These are phyloP conservation scores for Odontesthes bonariensis DNA, from an alignment of 2,113 vertebrate species.

Conservation along the genomic window DNA sequence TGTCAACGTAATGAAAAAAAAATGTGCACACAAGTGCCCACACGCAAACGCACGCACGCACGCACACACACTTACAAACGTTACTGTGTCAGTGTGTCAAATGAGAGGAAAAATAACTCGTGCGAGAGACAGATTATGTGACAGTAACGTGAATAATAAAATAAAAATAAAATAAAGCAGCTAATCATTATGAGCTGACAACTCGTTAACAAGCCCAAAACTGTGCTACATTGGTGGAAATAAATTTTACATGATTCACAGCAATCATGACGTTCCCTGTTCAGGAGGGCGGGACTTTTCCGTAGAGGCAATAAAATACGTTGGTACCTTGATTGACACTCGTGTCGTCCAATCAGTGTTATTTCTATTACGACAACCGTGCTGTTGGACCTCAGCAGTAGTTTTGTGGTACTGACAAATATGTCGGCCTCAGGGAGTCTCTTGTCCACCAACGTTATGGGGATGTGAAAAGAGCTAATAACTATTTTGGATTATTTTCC, in stretches of 20 bases:
- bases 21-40: neutral
- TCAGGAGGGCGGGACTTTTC: neutral
- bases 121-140: slow-evolving; percentile 42
- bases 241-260: slow-evolving; percentile 33
- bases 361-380: slow-evolving; percentile 15
- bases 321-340: slow-evolving; percentile 36
- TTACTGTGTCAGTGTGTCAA: slow-evolving; percentile 64
- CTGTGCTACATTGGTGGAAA: neutral
- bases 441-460: neutral
- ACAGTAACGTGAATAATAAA: slow-evolving; percentile 11
- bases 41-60: no score
- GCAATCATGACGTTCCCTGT: slow-evolving; percentile 20
- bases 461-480: slow-evolving; percentile 3
- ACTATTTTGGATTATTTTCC: slow-evolving; percentile 1
- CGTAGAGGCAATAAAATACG: slow-evolving; percentile 7
- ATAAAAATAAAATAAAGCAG: slow-evolving; percentile 26
- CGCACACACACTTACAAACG: slow-evolving; percentile 27
- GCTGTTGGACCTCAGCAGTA: slow-evolving; percentile 36
- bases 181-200: slow-evolving; percentile 1
- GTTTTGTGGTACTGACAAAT: slow-evolving; percentile 55
- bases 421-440: slow-evolving; percentile 50
- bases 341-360: slow-evolving; percentile 23
- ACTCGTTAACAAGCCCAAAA: neutral
- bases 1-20: neutral
- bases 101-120: slow-evolving; percentile 58